Conservation (phyloP, 2,888 invertebrate species). For the Drosophila paramelanica region DNA sequence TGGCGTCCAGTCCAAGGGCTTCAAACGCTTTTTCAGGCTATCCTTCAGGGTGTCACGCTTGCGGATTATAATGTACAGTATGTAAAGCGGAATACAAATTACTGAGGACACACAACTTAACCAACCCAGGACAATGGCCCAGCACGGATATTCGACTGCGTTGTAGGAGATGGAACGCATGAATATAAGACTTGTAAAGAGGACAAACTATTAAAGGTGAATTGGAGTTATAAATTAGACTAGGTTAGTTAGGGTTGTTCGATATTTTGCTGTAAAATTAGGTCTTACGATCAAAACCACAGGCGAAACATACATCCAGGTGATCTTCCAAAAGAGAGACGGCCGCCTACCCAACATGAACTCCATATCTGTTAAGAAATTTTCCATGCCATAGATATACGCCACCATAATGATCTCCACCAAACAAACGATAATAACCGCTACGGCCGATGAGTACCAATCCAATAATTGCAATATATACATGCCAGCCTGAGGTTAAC, state of each 20-base stretch:
- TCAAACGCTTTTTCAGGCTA: conserved; percentile 83
- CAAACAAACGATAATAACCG: conserved; percentile 91
- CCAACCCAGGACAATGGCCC: conserved; percentile 88
- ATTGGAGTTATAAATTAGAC: background rate
- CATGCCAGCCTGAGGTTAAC: conserved; percentile 91
- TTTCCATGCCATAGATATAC: conserved; percentile 91
- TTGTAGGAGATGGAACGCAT: conserved; percentile 87
- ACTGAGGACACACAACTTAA: conserved; percentile 89
- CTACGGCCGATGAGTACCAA: conserved; percentile 93
- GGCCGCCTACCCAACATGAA: conserved; percentile 90
- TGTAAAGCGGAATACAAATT: conserved; percentile 90
- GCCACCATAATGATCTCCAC: conserved; percentile 92
- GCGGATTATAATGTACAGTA: conserved; percentile 86
- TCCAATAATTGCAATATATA: conserved; percentile 93
- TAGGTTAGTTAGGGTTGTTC: background rate
- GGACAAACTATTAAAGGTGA: conserved; percentile 84
- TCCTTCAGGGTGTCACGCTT: conserved; percentile 79
- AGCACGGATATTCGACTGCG: conserved; percentile 86
- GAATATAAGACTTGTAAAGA: conserved; percentile 87
- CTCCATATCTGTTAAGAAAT: conserved; percentile 88
- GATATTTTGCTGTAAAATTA: no score
- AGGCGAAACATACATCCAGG: conserved; percentile 91
- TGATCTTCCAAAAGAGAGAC: conserved; percentile 88
- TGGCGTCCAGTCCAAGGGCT: conserved; percentile 87
- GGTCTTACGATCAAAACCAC: conserved; percentile 88